phyloP scores from a whole-genome alignment of 2,888 invertebrate genomes.

The Galerucella nymphaeae region DNA sequence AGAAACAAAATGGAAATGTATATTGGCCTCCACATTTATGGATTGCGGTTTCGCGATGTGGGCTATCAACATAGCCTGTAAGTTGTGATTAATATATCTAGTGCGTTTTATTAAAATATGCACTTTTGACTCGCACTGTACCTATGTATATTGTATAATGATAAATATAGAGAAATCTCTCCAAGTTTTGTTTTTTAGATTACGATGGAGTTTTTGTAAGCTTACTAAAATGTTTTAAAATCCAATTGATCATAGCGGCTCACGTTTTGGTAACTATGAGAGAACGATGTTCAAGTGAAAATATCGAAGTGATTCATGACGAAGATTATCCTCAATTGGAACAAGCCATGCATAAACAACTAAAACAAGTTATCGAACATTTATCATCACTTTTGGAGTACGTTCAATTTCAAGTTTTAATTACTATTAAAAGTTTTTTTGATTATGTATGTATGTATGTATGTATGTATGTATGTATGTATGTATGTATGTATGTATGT shows the following conservation, averaged over 20 bases:
- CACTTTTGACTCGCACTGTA: no score
- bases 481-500: no score
- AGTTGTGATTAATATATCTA: constrained; percentile 11
- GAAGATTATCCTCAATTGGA: constrained; percentile 42
- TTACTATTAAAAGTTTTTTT: constrained; percentile 7
- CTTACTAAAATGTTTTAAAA: constrained; percentile 47
- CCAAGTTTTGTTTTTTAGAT: constrained; percentile 29
- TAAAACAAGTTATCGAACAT: constrained; percentile 50
- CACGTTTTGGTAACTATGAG: constrained; percentile 48
- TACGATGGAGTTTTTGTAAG: constrained; percentile 51
- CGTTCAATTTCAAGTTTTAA: no score
- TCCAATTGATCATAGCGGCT: constrained; percentile 50
- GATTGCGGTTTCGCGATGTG: constrained; percentile 44
- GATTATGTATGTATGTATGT: no score
- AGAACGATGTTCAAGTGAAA: constrained; percentile 41
- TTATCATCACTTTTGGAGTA: constrained; percentile 49
- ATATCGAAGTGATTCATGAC: constrained; percentile 41
- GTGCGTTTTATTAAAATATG: no score
- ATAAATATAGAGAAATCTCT: no score
- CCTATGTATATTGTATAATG: no score
- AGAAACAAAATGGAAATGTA: constrained; percentile 40
- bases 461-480: no score
- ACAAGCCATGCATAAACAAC: constrained; percentile 46
- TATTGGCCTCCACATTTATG: constrained; percentile 46
- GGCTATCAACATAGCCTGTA: constrained; percentile 49